A percentile compares a stretch with the other conserved stretches of the same genome.
Conservation (phyloP, 2,888 invertebrate genomes). For the Amiota minor region DNA sequence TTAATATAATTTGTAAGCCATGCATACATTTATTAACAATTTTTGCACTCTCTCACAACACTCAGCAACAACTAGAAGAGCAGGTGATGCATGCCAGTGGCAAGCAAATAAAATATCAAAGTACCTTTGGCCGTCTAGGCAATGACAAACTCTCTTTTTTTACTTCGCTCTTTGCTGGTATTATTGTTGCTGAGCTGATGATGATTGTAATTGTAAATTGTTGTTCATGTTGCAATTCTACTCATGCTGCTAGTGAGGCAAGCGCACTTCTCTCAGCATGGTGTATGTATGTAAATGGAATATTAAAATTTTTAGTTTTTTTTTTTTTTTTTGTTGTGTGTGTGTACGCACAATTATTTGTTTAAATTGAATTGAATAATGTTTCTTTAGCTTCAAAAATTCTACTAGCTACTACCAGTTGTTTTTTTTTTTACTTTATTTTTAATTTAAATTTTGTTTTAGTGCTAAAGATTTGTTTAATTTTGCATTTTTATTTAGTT, state of each 20-base stretch:
- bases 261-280: constrained; percentile 43
- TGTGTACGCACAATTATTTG: constrained; percentile 33
- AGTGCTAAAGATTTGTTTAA: not conserved
- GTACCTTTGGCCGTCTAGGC: no score
- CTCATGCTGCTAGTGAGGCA: constrained; percentile 39
- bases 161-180: no score
- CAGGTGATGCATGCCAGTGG: no score
- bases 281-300: constrained; percentile 48
- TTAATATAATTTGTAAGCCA: no score
- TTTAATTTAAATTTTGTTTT: not conserved
- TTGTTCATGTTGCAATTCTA: not conserved
- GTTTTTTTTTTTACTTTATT: constrained; percentile 6
- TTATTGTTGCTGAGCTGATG: no score
- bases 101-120: no score
- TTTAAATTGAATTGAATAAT: no score
- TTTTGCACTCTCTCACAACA: not conserved
- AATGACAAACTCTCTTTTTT: no score
- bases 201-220: no score
- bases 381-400: constrained; percentile 43
- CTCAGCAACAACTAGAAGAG: no score
- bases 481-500: not conserved
- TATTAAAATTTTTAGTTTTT: constrained; percentile 57
- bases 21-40: not conserved
- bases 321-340: constrained; percentile 40
- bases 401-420: constrained; percentile 59